Percentiles rank a stretch among this genome's conserved stretches.
These are phyloP conservation scores for Rhimphoctona megacephalus DNA, from an alignment of 2,888 invertebrate species.

Conservation along the genomic window DNA sequence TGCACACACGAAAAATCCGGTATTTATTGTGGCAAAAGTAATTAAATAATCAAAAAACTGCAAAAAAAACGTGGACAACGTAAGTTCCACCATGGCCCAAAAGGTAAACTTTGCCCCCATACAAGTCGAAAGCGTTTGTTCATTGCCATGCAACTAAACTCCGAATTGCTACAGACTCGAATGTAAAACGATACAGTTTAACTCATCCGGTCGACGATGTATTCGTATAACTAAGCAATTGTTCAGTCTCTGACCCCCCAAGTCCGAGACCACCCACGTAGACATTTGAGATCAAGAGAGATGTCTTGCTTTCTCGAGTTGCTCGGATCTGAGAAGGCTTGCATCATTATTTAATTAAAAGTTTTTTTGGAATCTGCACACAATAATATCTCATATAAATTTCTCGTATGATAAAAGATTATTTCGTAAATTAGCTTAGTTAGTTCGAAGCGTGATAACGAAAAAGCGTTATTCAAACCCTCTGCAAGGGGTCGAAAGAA, in stretches of 20 bases:
- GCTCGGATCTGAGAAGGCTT: not conserved
- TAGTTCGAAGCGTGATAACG: too few relatives aligned
- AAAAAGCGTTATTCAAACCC: not conserved
- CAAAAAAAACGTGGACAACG: too few relatives aligned
- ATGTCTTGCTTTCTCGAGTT: not conserved
- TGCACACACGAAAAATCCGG: too few relatives aligned
- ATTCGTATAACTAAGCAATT: slow-evolving; percentile 8
- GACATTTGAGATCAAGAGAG: not conserved
- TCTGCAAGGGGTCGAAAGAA: not conserved
- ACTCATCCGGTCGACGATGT: not conserved
- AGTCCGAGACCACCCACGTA: not conserved
- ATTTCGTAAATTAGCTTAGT: not conserved
- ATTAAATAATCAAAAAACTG: too few relatives aligned
- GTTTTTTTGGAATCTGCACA: not conserved
- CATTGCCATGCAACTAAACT: not conserved
- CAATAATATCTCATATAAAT: not conserved
- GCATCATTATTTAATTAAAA: not conserved
- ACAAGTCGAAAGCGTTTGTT: not conserved
- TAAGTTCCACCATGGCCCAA: too few relatives aligned
- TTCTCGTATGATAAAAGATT: not conserved
- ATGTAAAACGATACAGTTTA: not conserved
- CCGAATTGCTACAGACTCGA: slow-evolving; percentile 1
- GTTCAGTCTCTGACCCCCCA: slow-evolving; percentile 3
- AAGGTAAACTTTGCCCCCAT: not conserved
- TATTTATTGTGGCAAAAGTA: too few relatives aligned